Percentiles rank a stretch among this genome's conserved stretches.
These are phyloP conservation scores for Drosophila ohnishii DNA, from an alignment of 1,140 invertebrate genomes.

Conservation along the genomic window DNA sequence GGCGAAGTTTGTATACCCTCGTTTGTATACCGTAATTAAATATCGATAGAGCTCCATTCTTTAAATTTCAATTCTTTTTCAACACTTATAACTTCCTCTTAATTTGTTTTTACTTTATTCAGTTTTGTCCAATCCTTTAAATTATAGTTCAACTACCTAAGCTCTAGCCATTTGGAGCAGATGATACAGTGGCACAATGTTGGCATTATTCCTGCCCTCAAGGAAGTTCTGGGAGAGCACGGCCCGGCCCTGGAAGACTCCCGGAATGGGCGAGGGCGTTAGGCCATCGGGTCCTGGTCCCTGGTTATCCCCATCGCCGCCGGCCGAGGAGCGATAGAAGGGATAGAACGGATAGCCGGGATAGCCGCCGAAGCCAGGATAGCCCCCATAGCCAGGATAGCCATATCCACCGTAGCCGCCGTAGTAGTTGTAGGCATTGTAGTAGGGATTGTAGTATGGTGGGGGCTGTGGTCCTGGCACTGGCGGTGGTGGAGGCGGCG, in stretches of 20 bases:
- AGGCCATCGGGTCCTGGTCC: constrained; percentile 3
- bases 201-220: constrained; percentile 47
- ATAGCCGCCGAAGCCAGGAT: constrained; percentile 19
- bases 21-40: no score
- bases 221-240: constrained; percentile 40
- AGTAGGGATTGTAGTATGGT: constrained; percentile 51
- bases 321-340: constrained; percentile 52
- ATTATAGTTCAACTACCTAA: constrained; percentile 6
- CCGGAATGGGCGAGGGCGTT: constrained; percentile 28
- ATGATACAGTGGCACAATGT: constrained; percentile 62
- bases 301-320: constrained; percentile 38
- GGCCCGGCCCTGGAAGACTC: constrained; percentile 54
- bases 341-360: constrained; percentile 38
- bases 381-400: constrained; percentile 38
- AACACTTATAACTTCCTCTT: background rate
- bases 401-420: constrained; percentile 16
- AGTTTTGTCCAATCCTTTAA: constrained; percentile 11
- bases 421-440: constrained; percentile 23
- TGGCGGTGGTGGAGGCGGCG: constrained; percentile 39
- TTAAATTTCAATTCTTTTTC: background rate
- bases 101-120: constrained; percentile 12
- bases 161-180: constrained; percentile 59
- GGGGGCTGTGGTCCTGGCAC: constrained; percentile 37
- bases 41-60: background rate
- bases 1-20: background rate